Base-by-base conservation (phyloP, 2,888 invertebrate genomes). In the Calameuta pallipes region DNA sequence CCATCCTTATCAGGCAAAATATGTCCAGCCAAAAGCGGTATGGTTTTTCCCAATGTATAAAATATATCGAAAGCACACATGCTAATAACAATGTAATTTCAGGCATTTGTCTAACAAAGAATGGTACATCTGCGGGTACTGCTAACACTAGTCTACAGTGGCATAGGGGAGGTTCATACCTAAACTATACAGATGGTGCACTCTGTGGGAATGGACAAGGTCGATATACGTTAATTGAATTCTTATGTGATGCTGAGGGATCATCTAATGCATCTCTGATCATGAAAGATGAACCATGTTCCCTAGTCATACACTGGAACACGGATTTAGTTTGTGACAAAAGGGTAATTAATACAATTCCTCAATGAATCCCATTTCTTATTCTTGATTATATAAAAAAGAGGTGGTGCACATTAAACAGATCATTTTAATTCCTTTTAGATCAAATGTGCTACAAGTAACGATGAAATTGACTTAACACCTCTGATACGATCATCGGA, bases 161-260 rank as follows among this genome's bases (percentile, higher is more conserved):
- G 90, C 85, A 85, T 74, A 83, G 85, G 76, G 86, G 84, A 75
- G 89, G 90, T 4, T 89, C 89, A 1, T 91, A 90, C 79, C 84
- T 91, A 13, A 90, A 90, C 85, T 91, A 91, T 69, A 90, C 90
- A 1, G 80, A 89, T 75, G 91, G 91, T 34, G 85, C 84, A 76
- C 31, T 78, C 69, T 91, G 90, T 69, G 77, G 69, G 12, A 82
- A 80, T 74, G 84, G 82, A 3, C 82, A 81, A 78, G 80, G 69
- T 31, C 85, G 82, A 56, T 87, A 88, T 69, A 90, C 90, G 31
- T 75, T 86, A 75, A 89, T 89, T 68, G 85, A 82, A 76, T 90
- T 90, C 77, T 81, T 85, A 73, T 91, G 90, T 76, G 87, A 86
- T 13, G 74, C 82, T 30, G 85, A 87, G 80, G 83, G 79, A 35